Percentiles rank a stretch among this genome's conserved stretches.
These are phyloP conservation scores for Trachemys scripta DNA, from an alignment of 2,113 vertebrate genomes.

Conservation along the genomic window DNA sequence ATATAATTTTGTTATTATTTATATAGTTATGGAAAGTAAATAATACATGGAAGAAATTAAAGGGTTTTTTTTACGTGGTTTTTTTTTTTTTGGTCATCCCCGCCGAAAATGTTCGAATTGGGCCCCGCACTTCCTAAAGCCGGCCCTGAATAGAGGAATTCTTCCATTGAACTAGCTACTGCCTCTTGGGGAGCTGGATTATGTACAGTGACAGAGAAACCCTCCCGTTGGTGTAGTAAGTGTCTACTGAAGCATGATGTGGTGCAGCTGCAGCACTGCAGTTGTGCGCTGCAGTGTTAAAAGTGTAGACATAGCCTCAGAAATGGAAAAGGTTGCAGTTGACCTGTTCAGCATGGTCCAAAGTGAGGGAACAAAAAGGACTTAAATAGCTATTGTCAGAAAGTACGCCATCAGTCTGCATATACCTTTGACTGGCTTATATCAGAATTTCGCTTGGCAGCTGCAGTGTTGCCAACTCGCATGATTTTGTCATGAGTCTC, in stretches of 20 bases:
- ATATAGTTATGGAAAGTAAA: no score
- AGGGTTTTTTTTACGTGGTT: no score
- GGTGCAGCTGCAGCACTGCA: not conserved
- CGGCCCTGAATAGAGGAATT: not conserved
- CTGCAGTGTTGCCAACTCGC: no score
- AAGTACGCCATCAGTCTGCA: rapidly evolving
- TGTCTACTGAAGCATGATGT: no score
- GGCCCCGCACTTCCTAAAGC: no score
- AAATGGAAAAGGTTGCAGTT: not conserved
- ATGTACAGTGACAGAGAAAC: not conserved
- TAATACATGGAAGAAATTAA: no score
- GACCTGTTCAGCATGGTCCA: not conserved
- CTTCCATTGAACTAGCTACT: not conserved
- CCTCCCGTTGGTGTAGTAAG: not conserved
- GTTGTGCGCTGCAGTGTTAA: not conserved
- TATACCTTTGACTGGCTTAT: not conserved
- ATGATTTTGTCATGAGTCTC: no score
- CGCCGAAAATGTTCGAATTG: no score
- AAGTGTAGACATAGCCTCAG: not conserved
- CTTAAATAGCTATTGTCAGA: rapidly evolving
- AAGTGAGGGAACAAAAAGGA: rapidly evolving
- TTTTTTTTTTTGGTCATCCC: no score
- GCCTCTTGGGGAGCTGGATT: not conserved
- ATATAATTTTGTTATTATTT: no score
- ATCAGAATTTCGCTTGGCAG: not conserved